A percentile compares a stretch with the other conserved stretches of the same genome.
These are phyloP conservation scores for Patiria miniata DNA, from an alignment of 35 echinoderm and acorn worm genomes.

Conservation along the genomic window DNA sequence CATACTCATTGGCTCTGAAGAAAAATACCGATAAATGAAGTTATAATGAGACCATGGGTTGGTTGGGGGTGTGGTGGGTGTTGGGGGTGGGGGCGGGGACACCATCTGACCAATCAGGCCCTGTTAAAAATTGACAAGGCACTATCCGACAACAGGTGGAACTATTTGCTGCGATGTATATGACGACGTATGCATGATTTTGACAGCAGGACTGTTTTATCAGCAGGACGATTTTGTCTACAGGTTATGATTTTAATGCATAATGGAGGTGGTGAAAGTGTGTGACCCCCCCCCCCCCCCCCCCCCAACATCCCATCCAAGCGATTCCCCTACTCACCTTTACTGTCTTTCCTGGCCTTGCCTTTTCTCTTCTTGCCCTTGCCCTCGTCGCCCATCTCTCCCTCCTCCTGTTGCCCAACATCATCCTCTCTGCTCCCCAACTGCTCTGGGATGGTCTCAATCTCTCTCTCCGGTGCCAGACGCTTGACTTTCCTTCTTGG, in stretches of 20 bases:
- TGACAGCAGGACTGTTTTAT: too few species aligned
- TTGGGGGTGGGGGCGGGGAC: not conserved
- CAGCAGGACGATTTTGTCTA: too few species aligned
- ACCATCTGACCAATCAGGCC: not conserved
- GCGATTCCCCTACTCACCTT: constrained; percentile 14
- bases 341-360: not conserved
- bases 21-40: not conserved
- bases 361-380: constrained; percentile 22
- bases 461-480: not conserved
- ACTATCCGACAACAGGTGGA: not conserved
- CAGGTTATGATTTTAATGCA: too few species aligned
- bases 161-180: too few species aligned
- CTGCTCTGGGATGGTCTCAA: not conserved
- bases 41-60: not conserved
- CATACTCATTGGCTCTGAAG: constrained; percentile 70
- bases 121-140: not conserved
- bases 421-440: not conserved
- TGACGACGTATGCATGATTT: too few species aligned
- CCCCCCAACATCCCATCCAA: too few species aligned
- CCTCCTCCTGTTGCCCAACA: not conserved
- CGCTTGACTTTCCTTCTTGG: not conserved
- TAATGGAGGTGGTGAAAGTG: too few species aligned
- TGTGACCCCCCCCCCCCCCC: too few species aligned
- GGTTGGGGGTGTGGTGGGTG: too few species aligned
- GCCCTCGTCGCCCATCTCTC: not conserved